Percentiles rank a stretch among this genome's conserved stretches.
phyloP scores from a whole-genome alignment of 2,888 invertebrate genomes.

The Neria commutata region DNA sequence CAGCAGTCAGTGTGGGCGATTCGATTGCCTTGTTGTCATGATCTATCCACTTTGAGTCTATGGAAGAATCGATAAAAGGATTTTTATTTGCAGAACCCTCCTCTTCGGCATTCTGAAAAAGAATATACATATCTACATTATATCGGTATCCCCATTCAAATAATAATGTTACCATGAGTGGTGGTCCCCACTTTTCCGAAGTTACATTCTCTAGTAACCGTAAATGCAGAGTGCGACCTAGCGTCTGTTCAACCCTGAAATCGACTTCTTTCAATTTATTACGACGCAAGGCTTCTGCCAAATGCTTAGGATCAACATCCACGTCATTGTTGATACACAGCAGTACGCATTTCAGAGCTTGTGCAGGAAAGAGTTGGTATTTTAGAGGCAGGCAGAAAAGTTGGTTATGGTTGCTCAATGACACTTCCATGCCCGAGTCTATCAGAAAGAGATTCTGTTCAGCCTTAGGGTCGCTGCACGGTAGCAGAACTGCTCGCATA shows the following conservation, averaged over 20 bases:
- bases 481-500: slow-evolving; percentile 27
- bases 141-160: too few species aligned
- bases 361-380: slow-evolving; percentile 26
- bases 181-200: too few species aligned
- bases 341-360: slow-evolving; percentile 34
- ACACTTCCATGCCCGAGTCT: slow-evolving; percentile 32
- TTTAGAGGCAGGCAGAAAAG: slow-evolving; percentile 22
- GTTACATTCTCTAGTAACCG: slow-evolving; percentile 16
- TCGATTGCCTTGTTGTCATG: too few species aligned
- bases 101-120: not conserved
- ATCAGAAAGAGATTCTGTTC: slow-evolving; percentile 14
- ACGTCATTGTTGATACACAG: slow-evolving; percentile 20
- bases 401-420: slow-evolving; percentile 18
- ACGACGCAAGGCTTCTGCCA: slow-evolving; percentile 16
- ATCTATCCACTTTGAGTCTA: too few species aligned
- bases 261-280: slow-evolving; percentile 20
- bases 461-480: not conserved
- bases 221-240: slow-evolving; percentile 23
- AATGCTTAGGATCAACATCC: slow-evolving; percentile 12
- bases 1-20: too few species aligned
- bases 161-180: too few species aligned
- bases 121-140: too few species aligned
- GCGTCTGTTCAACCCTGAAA: slow-evolving; percentile 23
- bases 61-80: not conserved
- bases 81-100: not conserved